phyloP scores from a whole-genome alignment of 2,888 invertebrate species.

The Helobdella robusta region DNA sequence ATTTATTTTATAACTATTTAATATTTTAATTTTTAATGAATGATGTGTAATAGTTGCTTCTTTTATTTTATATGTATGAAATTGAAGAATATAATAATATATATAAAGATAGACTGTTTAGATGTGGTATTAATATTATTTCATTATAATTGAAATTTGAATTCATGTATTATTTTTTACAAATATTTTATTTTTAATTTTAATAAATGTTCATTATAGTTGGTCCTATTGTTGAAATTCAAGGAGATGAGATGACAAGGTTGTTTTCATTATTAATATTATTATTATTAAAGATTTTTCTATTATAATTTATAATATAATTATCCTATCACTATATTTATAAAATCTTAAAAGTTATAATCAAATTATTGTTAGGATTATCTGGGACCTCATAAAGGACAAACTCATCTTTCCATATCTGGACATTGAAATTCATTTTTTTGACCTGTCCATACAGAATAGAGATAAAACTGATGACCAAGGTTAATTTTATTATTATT shows the following conservation, averaged over 20 bases:
- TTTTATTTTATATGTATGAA: too few species aligned
- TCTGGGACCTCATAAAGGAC: slow-evolving; percentile 95
- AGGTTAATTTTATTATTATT: slow-evolving; percentile 43
- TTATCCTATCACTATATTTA: not conserved
- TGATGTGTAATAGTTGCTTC: too few species aligned
- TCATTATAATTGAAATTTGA: too few species aligned
- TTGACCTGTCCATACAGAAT: slow-evolving; percentile 87
- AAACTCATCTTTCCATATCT: slow-evolving; percentile 91
- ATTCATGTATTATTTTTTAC: not conserved
- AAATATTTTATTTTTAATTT: not conserved
- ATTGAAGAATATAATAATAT: too few species aligned
- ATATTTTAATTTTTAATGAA: too few species aligned
- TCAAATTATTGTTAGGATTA: slow-evolving; percentile 61
- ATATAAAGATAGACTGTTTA: too few species aligned
- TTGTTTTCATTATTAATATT: slow-evolving; percentile 34
- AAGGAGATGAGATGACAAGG: slow-evolving; percentile 54
- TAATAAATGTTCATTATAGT: slow-evolving; percentile 38
- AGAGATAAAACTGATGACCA: slow-evolving; percentile 86
- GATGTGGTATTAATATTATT: too few species aligned
- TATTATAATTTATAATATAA: not conserved
- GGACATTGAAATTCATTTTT: slow-evolving; percentile 84
- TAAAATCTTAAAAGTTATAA: not conserved
- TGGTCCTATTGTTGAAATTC: slow-evolving; percentile 52
- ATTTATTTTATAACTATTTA: too few species aligned
- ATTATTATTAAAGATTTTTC: not conserved